phyloP scores from a whole-genome alignment of 2,888 invertebrate species.

The Peribatodes rhomboidaria region DNA sequence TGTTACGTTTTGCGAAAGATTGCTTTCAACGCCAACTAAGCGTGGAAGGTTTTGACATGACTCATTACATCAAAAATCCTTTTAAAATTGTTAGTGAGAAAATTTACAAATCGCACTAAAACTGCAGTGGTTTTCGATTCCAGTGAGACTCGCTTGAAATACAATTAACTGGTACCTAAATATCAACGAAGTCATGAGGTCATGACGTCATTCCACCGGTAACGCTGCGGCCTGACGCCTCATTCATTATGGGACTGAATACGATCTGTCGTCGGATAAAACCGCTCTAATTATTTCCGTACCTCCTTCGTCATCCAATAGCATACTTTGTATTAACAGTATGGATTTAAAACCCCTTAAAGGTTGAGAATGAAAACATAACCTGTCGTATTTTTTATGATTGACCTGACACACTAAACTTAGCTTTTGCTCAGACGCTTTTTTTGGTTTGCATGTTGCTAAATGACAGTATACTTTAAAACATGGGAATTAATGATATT shows the following conservation, averaged over 20 bases:
- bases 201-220: conserved; percentile 64
- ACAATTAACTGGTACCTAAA: not conserved
- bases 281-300: conserved; percentile 83
- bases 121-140: not conserved
- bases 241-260: conserved; percentile 82
- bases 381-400: no score
- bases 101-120: no score
- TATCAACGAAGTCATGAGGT: conserved; percentile 55
- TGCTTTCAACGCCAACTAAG: not conserved
- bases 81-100: not conserved
- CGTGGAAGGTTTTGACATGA: not conserved
- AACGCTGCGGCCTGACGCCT: conserved; percentile 70
- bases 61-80: not conserved
- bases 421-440: no score
- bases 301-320: conserved; percentile 71
- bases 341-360: conserved; percentile 1
- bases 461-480: no score
- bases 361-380: no score
- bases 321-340: conserved; percentile 20
- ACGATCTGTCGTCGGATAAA: conserved; percentile 78
- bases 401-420: no score
- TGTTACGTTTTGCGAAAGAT: conserved; percentile 5
- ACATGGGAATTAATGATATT: no score
- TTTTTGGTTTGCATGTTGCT: no score
- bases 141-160: not conserved